These are phyloP conservation scores for Ophioninae sp. DNA, from an alignment of 2,888 invertebrate genomes.

Conservation along the genomic window DNA sequence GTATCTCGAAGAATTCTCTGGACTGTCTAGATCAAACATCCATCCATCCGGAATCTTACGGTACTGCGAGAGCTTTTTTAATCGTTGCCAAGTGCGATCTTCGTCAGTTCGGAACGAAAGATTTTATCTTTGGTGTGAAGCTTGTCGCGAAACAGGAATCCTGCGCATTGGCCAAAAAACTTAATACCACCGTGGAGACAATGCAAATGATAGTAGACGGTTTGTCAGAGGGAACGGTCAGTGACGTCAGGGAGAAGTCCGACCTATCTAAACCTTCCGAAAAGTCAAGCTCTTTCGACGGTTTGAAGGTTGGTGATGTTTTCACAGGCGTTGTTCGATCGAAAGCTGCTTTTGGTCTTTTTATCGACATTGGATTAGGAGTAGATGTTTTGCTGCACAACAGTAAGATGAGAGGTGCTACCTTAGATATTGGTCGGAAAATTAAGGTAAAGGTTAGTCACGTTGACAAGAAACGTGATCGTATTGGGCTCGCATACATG, in stretches of 20 bases:
- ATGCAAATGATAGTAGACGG: constrained; percentile 88
- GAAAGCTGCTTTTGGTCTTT: constrained; percentile 94
- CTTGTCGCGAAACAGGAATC: constrained; percentile 55
- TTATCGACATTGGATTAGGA: constrained; percentile 93
- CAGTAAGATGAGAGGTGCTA: constrained; percentile 83
- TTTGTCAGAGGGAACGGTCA: constrained; percentile 86
- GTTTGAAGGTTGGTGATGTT: constrained; percentile 84
- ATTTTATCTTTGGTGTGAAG: constrained; percentile 47
- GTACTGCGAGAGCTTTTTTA: constrained; percentile 85
- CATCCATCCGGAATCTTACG: constrained; percentile 96
- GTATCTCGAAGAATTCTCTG: constrained; percentile 14
- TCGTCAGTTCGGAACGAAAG: constrained; percentile 65
- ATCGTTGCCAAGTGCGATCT: constrained; percentile 76
- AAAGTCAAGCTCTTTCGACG: constrained; percentile 86
- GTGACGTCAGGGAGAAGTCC: constrained; percentile 87
- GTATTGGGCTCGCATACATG: constrained; percentile 82
- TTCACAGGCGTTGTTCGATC: constrained; percentile 92
- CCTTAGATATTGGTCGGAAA: constrained; percentile 86
- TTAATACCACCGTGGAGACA: constrained; percentile 85
- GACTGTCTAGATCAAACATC: constrained; percentile 88
- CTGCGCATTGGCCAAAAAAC: constrained; percentile 81
- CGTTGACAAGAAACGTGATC: constrained; percentile 83
- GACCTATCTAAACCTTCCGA: constrained; percentile 89
- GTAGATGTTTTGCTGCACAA: constrained; percentile 87
- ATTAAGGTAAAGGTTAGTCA: constrained; percentile 86